Percentiles rank a stretch among this genome's conserved stretches.
Evolutionary conservation across 2,888 invertebrate species (phyloP).

Genomic region (Tenodera sinensis): DNA sequence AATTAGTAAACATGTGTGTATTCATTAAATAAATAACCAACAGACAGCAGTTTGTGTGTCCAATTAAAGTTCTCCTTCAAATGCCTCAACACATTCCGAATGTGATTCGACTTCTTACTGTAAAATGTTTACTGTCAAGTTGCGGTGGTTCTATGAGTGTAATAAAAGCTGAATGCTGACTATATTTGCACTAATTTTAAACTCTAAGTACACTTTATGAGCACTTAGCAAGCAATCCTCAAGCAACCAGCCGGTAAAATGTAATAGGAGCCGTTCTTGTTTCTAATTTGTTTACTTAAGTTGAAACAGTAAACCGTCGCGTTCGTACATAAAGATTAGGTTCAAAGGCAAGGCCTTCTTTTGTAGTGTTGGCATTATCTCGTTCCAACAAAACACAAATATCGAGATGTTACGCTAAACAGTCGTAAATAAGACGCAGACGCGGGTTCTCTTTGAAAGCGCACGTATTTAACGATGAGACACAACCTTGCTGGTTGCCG

Average conservation of each 20-base stretch:
- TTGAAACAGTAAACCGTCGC: not conserved
- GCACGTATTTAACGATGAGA: not conserved
- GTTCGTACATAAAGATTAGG: not conserved
- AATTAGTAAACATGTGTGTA: too few species aligned
- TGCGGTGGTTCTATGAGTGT: too few species aligned
- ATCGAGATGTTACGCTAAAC: not conserved
- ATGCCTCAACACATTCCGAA: too few species aligned
- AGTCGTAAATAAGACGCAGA: not conserved
- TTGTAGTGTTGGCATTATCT: not conserved
- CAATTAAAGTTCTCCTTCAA: too few species aligned
- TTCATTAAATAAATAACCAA: too few species aligned
- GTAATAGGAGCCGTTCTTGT: not conserved
- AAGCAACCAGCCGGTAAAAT: not conserved
- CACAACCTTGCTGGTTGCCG: not conserved
- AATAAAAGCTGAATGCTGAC: not conserved
- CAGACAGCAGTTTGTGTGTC: too few species aligned
- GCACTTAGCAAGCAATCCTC: too few species aligned
- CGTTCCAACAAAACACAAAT: not conserved
- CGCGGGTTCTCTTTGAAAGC: not conserved
- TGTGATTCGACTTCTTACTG: too few species aligned
- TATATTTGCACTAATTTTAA: not conserved
- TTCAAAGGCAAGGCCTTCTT: not conserved
- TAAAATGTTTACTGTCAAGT: too few species aligned
- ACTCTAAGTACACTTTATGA: not conserved
- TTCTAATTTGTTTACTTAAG: not conserved